Evolutionary conservation across 2,888 invertebrate genomes (phyloP), one percentile per base, ranked within the genome.

Genomic region (Papilio gigon): DNA sequence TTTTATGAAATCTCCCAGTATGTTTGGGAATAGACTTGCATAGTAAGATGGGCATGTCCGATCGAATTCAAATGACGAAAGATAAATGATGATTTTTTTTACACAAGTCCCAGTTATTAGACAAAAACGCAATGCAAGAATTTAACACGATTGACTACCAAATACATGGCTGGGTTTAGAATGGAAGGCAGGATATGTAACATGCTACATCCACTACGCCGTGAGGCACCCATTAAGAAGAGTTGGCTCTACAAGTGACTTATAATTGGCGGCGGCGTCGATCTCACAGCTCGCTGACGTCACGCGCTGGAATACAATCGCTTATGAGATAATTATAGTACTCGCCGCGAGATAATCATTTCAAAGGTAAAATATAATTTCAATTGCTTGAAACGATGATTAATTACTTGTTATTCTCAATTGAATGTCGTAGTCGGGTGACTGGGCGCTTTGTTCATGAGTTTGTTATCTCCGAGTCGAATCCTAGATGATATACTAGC

Each of bases 261-360:
- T 77, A 75, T 80, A 78, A 80, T 77, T 77, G 75, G 71, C 65
- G 50, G 22, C 42, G 62, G 71, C 64, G 44, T 37, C 60, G 37
- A 40, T 30, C 64, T 60, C 59, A 27, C 40, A 17, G 30, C 67
- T 42, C 60, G 59, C 44, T 22, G 67, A 62, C 64, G 68, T 68
- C 65, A 17, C 63, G 70, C 67, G 69, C 70, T 66, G 40, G 64
- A 70, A 67, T 65, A 59, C 59, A 61, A 65, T 61, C 67, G 22
- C 60, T 65, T 50, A 65, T 65, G 33, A 47, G 40, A 30, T 60
- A 60, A 65, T 65, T 37, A 59, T 37, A 60, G 58, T 27, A 27
- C 27, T 9, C 22, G 17, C n/a, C 58, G 42, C 47, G 63, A 25
- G 56, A 47, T 50, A 42, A 44, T 47, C 22, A 35, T 37, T 53